A percentile compares a stretch with the other conserved stretches of the same genome.
Conservation (phyloP, 2,113 vertebrate species). For the Ailuropoda melanoleuca region DNA sequence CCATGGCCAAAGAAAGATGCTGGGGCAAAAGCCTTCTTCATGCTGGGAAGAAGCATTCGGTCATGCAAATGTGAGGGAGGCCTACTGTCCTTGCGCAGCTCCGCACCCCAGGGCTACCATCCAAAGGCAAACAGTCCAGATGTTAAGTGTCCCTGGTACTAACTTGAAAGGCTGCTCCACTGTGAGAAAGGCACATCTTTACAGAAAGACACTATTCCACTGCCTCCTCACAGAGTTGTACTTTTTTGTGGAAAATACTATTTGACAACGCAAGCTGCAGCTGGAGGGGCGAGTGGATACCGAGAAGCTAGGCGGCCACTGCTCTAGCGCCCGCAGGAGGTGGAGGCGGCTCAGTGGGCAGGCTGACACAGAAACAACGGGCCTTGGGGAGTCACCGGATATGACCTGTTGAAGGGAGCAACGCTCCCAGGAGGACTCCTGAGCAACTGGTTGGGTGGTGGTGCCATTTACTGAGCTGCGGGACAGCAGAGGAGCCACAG, state of each 20-base stretch:
- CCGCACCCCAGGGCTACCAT: not conserved
- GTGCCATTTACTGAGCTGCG: not conserved
- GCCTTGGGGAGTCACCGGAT: not conserved
- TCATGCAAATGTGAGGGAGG: not conserved
- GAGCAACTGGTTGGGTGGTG: too few relatives aligned
- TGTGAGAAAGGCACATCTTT: not conserved
- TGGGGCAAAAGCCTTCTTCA: not conserved
- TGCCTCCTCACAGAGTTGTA: not conserved
- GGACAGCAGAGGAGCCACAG: not conserved
- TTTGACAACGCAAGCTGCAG: not conserved
- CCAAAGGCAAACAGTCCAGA: not conserved
- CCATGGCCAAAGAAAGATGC: not conserved
- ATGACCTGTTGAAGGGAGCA: not conserved
- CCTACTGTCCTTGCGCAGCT: not conserved
- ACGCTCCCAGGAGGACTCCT: rapidly evolving
- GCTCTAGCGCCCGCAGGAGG: too few relatives aligned
- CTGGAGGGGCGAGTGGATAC: not conserved
- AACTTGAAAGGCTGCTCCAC: not conserved
- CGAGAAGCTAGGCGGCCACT: not conserved
- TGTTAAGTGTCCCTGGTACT: not conserved
- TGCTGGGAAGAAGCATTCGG: not conserved
- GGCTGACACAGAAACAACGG: not conserved
- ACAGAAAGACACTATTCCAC: not conserved
- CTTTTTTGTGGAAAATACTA: not conserved
- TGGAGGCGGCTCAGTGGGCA: not conserved